These are phyloP conservation scores for Coregonus ussuriensis DNA, from an alignment of 2,797 vertebrate species.

Conservation along the genomic window DNA sequence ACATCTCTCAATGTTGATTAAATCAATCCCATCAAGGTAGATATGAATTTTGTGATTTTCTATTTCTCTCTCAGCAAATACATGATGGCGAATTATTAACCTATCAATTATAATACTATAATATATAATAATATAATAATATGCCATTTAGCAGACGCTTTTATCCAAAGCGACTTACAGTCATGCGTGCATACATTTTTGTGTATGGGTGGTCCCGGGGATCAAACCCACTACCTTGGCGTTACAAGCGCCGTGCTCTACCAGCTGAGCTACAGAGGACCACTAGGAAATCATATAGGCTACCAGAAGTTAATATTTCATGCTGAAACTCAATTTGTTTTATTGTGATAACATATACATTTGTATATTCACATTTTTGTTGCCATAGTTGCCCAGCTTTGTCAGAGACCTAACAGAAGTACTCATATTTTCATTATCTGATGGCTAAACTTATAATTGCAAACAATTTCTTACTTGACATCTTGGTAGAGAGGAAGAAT, in stretches of 20 bases:
- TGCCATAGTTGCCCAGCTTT: background rate
- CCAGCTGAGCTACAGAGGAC: too few relatives aligned
- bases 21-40: background rate
- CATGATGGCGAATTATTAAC: background rate
- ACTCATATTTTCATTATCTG: background rate
- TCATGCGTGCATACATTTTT: too few relatives aligned
- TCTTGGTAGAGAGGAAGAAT: conserved; percentile 75
- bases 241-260: too few relatives aligned
- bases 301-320: background rate
- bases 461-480: conserved; percentile 91
- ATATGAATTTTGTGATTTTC: background rate
- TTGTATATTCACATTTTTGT: too few relatives aligned
- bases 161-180: too few relatives aligned
- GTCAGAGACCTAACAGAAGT: background rate
- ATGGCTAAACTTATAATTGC: background rate
- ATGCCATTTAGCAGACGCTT: too few relatives aligned
- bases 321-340: background rate
- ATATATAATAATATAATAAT: too few relatives aligned
- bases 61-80: background rate
- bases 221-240: too few relatives aligned
- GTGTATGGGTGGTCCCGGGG: too few relatives aligned
- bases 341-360: background rate
- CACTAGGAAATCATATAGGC: background rate
- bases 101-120: background rate
- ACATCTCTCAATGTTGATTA: background rate